A percentile compares a stretch with the other conserved stretches of the same genome.
Conservation (phyloP, 2,113 vertebrate species). For the Callopanchax toddi region DNA sequence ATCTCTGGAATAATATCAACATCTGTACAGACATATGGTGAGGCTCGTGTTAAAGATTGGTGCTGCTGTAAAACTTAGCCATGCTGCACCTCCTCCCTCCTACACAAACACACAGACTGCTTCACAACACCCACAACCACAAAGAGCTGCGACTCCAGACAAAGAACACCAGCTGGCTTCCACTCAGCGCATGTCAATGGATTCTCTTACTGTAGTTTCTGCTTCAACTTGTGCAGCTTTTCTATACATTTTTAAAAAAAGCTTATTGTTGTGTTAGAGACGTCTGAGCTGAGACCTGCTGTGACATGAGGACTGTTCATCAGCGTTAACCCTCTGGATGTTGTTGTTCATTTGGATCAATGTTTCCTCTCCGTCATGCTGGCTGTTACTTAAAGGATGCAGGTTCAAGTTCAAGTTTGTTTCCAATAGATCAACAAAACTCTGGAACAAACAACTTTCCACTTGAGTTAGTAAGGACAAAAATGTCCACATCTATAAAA, state of each 20-base stretch:
- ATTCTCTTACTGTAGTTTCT: not conserved
- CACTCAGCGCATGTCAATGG: not conserved
- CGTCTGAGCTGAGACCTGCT: not conserved
- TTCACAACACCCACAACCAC: constrained; percentile 10
- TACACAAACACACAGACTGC: not conserved
- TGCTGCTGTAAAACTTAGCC: constrained; percentile 48
- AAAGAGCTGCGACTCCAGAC: constrained; percentile 39
- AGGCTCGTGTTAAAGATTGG: constrained; percentile 35
- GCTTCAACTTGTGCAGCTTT: not conserved
- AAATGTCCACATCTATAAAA: too few species aligned
- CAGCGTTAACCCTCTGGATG: not conserved
- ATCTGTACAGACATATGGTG: constrained; percentile 56
- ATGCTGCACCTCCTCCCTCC: not conserved
- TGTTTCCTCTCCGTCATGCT: too few species aligned
- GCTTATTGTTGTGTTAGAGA: constrained; percentile 8
- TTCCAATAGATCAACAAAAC: too few species aligned
- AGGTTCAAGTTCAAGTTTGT: too few species aligned
- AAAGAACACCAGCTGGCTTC: not conserved
- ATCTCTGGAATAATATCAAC: constrained; percentile 47
- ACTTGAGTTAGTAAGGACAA: too few species aligned
- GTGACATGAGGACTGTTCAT: constrained; percentile 15
- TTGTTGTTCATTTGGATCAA: too few species aligned
- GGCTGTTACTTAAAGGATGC: too few species aligned
- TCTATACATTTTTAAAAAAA: too few species aligned
- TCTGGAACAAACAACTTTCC: too few species aligned